phyloP scores from a whole-genome alignment of 2,113 vertebrate species.

The Neogobius melanostomus region DNA sequence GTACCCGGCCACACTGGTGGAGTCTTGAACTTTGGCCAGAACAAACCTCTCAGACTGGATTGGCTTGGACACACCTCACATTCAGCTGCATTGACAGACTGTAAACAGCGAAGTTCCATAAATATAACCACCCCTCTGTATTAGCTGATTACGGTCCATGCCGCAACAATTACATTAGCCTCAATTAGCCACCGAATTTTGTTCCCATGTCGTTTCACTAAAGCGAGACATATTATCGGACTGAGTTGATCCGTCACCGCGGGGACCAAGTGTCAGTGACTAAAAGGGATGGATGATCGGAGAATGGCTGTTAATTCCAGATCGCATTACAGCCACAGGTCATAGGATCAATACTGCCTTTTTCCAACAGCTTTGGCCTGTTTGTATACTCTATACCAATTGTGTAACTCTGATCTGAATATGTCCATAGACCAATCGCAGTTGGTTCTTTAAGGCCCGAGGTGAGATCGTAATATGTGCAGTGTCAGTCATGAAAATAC shows the following conservation, averaged over 20 bases:
- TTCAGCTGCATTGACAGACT: not conserved
- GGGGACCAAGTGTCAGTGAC: conserved; percentile 17
- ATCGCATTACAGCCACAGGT: conserved; percentile 21
- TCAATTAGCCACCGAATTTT: not conserved
- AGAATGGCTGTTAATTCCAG: conserved; percentile 24
- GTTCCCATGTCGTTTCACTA: not conserved
- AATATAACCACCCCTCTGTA: not conserved
- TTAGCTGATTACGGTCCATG: not conserved
- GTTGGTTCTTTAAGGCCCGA: not conserved
- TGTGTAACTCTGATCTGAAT: not conserved
- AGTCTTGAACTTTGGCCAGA: conserved; percentile 3
- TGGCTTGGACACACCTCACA: conserved; percentile 22
- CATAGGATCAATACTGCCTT: conserved; percentile 33
- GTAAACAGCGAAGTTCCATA: conserved; percentile 3
- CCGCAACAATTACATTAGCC: not conserved
- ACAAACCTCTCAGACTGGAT: conserved; percentile 31
- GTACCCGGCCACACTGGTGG: conserved; percentile 3
- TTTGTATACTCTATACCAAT: not conserved
- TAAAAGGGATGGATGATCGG: conserved; percentile 18
- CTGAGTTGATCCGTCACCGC: conserved; percentile 12
- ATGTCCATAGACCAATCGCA: not conserved
- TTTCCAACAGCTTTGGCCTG: conserved; percentile 1
- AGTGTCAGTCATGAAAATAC: not conserved
- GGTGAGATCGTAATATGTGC: not conserved
- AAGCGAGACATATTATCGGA: not conserved